These are phyloP conservation scores for Centropyge bicolor DNA, from an alignment of 2,797 vertebrate genomes.

Conservation along the genomic window DNA sequence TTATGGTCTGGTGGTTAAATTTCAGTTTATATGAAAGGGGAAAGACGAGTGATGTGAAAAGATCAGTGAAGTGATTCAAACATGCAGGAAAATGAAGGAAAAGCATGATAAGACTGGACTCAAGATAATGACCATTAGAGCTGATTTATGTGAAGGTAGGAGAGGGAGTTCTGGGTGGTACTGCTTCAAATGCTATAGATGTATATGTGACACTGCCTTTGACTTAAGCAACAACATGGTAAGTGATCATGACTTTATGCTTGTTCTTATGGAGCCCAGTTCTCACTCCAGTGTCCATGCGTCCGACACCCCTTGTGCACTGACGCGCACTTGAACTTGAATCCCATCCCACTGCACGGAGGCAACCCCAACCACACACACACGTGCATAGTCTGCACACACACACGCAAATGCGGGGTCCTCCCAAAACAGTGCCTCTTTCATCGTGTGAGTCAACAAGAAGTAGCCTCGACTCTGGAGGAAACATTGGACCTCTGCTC, in stretches of 20 bases:
- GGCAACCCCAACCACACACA: conserved; percentile 92
- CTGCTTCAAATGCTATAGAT: conserved; percentile 6
- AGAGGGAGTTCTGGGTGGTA: not conserved
- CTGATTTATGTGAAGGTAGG: not conserved
- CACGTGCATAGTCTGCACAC: conserved; percentile 86
- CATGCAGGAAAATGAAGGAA: not conserved
- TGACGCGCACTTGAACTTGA: conserved; percentile 95
- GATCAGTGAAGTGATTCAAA: not conserved
- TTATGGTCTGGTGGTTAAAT: not conserved
- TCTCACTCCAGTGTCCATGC: conserved; percentile 89
- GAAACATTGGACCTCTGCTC: conserved; percentile 87
- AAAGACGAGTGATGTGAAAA: not conserved
- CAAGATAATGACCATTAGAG: not conserved
- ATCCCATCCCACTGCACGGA: conserved; percentile 92
- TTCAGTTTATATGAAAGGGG: not conserved
- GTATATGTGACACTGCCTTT: not conserved
- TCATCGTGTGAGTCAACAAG: conserved; percentile 90
- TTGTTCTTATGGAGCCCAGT: conserved; percentile 68
- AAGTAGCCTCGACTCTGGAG: conserved; percentile 77
- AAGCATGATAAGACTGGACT: not conserved
- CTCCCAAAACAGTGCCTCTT: conserved; percentile 90
- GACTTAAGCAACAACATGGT: conserved; percentile 11
- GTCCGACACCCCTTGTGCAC: conserved; percentile 81
- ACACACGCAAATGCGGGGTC: conserved; percentile 90
- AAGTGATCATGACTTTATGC: conserved; percentile 36